Base-by-base conservation (phyloP, 1,140 invertebrate genomes). In the Rhagoletis zephyria region DNA sequence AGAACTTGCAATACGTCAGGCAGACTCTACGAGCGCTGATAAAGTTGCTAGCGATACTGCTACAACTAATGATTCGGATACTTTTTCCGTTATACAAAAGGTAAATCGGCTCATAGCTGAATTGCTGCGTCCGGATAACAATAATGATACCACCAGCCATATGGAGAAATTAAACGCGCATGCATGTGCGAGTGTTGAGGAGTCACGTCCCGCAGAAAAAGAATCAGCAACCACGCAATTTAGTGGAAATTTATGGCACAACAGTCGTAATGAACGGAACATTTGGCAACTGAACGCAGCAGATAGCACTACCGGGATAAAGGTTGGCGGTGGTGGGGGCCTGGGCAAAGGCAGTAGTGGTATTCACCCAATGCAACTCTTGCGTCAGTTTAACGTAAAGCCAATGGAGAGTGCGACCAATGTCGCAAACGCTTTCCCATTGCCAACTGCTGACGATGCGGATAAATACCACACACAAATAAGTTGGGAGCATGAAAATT, bases 401-500 rank as follows among this genome's bases (percentile, higher is more conserved):
- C 61, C 85, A 30, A 45, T 16, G 12, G 87, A 85, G 51, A 85
- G 48, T 4, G n/a, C 63, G 19, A 16, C 56, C n/a, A 42, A 86
- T 85, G 40, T 51, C 48, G 85, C 56, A 10, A 87, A 65, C 19
- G 16, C 16, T 12, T 63, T 40, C 30, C 4, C 85, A 12, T 45
- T 51, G 16, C n/a, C 74, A 12, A 14, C n/a, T 70, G 51, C 61
- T 14, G n/a, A 10, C 10, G 64, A 67, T 63, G 42, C 14, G 48
- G 64, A 87, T 51, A 87, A 67, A 64, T 86, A 86, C 51, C 61
- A 61, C 30, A 56, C 59, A 56, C 45, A 77, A 70, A 59, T 88
- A n/a, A 87, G 87, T 61, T 89, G 89, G 89, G 88, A 89, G 51
- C 88, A 89, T 86, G 85, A 88, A n/a, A 87, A 89, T 88, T 87